Percentiles rank a stretch among this genome's conserved stretches.
These are phyloP conservation scores for Myocastor coypus DNA, from an alignment of 2,113 vertebrate genomes.

Conservation along the genomic window DNA sequence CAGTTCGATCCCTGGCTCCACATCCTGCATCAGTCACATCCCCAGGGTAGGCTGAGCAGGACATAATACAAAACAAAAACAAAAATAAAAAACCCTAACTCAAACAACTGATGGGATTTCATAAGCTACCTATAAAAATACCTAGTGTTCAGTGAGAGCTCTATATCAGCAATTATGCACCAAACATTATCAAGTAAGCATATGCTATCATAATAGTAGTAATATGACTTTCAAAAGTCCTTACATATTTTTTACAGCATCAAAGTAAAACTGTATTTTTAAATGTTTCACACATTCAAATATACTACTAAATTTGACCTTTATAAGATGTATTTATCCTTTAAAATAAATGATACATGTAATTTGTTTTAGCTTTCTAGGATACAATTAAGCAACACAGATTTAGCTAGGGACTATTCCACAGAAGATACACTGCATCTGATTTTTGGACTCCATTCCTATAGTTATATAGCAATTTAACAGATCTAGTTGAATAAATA, in stretches of 20 bases:
- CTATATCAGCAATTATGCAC: slow-evolving; percentile 4
- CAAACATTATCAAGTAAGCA: slow-evolving; percentile 25
- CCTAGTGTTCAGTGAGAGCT: not conserved
- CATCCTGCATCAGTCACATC: too few species aligned
- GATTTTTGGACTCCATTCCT: not conserved
- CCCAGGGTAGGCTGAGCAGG: too few species aligned
- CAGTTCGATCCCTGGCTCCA: too few species aligned
- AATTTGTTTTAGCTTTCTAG: not conserved
- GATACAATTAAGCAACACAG: not conserved
- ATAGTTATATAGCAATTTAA: not conserved
- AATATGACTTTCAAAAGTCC: slow-evolving; percentile 35
- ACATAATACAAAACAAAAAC: too few species aligned
- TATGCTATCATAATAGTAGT: not conserved
- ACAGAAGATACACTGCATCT: not conserved
- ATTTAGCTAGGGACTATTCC: not conserved
- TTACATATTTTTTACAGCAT: slow-evolving; percentile 15
- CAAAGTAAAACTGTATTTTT: not conserved
- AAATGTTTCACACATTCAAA: slow-evolving; percentile 39
- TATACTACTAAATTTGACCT: not conserved
- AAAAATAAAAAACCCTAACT: not conserved
- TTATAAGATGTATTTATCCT: not conserved
- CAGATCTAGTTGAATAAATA: not conserved
- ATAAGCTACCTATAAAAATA: not conserved
- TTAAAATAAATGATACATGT: slow-evolving; percentile 35
- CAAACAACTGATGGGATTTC: slow-evolving; percentile 24